Base-by-base conservation (phyloP, 1,140 invertebrate species). In the Drosophila watanabei region DNA sequence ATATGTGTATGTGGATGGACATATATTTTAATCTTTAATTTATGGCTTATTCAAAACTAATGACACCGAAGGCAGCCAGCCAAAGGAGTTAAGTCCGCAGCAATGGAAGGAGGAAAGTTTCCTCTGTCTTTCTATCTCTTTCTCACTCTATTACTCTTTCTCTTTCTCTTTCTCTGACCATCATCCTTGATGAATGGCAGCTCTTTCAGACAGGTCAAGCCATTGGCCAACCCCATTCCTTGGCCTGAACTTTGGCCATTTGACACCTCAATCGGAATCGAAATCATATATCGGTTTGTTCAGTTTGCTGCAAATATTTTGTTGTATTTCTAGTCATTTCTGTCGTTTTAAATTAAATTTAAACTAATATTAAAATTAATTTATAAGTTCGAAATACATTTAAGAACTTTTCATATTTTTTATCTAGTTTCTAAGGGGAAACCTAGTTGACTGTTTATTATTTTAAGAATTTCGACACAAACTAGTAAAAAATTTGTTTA, bases 1-100 rank as follows among this genome's bases (percentile, higher is more conserved):
- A 69, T 54, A 66, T 49, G 9, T 24, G 16, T 41, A 14, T 45
- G 32, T 33, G 56, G 28, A 60, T 39, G 75, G 11, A 39, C 56
- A 78, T 70, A 79, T 79, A 79, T 88, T 88, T 88, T 88, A 88
- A 89, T 88, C 84, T 88, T 88, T 88, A 89, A 88, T 88, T 88
- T 88, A 88, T 88, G 84, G 84, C 84, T 88, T 88, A 88, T 88
- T 88, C 84, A 88, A 88, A 88, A 88, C 84, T 88, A 88, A 88
- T 88, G 84, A 88, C 84, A 88, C 84, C 80, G 84, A 88, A 88
- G 89, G 76, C 78, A 65, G 75, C 63, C 83, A 73, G 52, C 60
- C 46, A 57, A 75, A 68, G 61, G 54, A 77, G 72, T 77, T 48
- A 43, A 35, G 28, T 43, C 35, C 24, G 20, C n/a, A 18, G 18